phyloP scores from a whole-genome alignment of 2,797 vertebrate species.

The Monodelphis domestica region DNA sequence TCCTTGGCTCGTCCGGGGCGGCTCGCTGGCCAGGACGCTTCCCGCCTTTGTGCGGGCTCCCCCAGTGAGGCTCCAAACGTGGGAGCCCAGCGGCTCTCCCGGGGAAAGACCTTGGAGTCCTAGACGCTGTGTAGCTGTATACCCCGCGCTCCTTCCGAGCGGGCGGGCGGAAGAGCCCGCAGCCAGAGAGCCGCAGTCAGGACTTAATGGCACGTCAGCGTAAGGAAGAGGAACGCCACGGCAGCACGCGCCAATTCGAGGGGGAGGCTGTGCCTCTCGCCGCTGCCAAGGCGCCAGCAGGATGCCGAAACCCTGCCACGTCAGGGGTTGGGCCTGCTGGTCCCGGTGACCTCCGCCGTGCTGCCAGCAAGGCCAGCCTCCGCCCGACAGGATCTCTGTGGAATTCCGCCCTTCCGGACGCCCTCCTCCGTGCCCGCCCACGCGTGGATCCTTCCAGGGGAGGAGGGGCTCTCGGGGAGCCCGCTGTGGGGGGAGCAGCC shows the following conservation, averaged over 20 bases:
- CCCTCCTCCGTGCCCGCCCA: too few relatives aligned
- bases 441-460: too few relatives aligned
- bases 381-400: too few relatives aligned
- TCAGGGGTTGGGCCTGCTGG: too few relatives aligned
- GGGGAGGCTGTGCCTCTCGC: not conserved
- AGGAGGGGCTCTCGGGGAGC: too few relatives aligned
- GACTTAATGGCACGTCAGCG: conserved; percentile 66
- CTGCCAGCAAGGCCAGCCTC: too few relatives aligned
- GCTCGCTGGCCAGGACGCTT: not conserved
- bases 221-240: conserved; percentile 66
- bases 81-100: conserved; percentile 12
- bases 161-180: conserved; percentile 52
- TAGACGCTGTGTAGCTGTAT: not conserved
- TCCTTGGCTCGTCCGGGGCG: not conserved
- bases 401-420: too few relatives aligned
- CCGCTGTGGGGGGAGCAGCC: not conserved
- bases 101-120: not conserved
- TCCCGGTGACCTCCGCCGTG: too few relatives aligned
- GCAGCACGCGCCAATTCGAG: conserved; percentile 53
- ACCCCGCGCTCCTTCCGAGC: conserved; percentile 41
- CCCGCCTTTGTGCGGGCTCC: not conserved
- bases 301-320: too few relatives aligned
- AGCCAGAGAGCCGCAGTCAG: conserved; percentile 67
- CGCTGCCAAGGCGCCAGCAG: too few relatives aligned
- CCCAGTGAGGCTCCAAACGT: conserved; percentile 26